Evolutionary conservation across 1,140 invertebrate species (phyloP), one percentile per base, ranked within the genome.

Genomic region (Ericerus pela): DNA sequence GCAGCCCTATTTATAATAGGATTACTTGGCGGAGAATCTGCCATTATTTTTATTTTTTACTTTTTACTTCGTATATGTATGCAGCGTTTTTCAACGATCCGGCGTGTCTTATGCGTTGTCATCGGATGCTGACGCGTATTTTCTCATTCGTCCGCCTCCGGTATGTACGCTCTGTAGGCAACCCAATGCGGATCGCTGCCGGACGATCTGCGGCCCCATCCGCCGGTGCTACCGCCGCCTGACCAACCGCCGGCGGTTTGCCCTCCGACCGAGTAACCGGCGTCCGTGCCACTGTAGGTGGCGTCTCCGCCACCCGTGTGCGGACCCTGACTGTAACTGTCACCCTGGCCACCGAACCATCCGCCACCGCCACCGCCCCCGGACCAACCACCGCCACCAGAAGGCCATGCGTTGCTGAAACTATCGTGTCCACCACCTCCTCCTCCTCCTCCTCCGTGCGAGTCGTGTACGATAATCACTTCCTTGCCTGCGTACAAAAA

Each of bases 381-480:
- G 11, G 60, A 52, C 60, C 60, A 61, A 12, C 60, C 60, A 12
- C 58, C 59, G 18, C 55, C 60, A 36, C 59, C 61, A 12, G 57
- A 58, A n/a, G 51, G 57, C 53, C 61, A 55, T 31, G 59, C 61
- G 11, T 55, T 57, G 5, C 56, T 53, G 30, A 43, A 52, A 29
- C 55, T 31, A 36, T 43, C 31, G 36, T 51, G 36, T 11, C 60
- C 59, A 8, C 53, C 60, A 24, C 59, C 60, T 14, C 53, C 38
- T 12, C 60, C 61, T 18, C 60, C 61, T 5, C 59, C 57, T 18
- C 47, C 59, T 0, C 57, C 56, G 26, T 60, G 57, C 16, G 22
- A 56, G 18, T 58, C 60, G 20, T 61, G 57, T 1, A 60, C 60
- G 27, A 61, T 60, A 10, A 60, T 60, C 55, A 60, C 59, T 33